A percentile compares a stretch with the other conserved stretches of the same genome.
phyloP scores from a whole-genome alignment of 1,140 invertebrate species.

The Drosophila quadrilineata region DNA sequence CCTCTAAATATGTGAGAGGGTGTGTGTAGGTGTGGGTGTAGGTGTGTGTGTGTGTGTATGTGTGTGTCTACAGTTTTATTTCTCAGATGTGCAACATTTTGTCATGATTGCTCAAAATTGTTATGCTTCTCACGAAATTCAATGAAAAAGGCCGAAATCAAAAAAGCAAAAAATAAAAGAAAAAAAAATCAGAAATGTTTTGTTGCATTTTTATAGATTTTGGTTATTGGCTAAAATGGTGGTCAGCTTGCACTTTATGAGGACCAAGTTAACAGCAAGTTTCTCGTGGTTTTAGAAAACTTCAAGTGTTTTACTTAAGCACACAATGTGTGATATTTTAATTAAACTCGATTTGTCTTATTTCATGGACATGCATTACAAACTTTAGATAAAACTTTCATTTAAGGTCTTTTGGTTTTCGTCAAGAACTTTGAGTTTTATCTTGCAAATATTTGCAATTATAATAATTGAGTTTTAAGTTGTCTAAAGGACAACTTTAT shows the following conservation, averaged over 20 bases:
- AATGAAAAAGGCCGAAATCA: slow-evolving; percentile 48
- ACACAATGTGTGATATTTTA: slow-evolving; percentile 14
- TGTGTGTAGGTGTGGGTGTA: no score
- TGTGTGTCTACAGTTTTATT: no score
- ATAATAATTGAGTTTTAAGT: slow-evolving; percentile 50
- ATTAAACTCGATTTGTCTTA: slow-evolving; percentile 35
- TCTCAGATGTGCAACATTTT: slow-evolving; percentile 41
- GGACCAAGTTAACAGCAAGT: slow-evolving; percentile 11
- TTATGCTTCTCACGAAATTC: slow-evolving; percentile 59
- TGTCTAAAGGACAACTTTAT: slow-evolving; percentile 26
- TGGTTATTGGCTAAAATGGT: background rate
- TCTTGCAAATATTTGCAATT: slow-evolving; percentile 50
- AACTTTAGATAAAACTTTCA: slow-evolving; percentile 8
- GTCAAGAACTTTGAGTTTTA: background rate
- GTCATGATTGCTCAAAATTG: slow-evolving; percentile 43
- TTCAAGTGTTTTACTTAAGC: slow-evolving; percentile 3
- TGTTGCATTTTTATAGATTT: slow-evolving; percentile 1
- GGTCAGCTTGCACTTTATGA: slow-evolving; percentile 27
- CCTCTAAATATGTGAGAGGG: no score
- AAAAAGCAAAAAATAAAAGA: background rate
- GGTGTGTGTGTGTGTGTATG: no score
- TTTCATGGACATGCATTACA: background rate
- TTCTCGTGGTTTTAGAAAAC: slow-evolving; percentile 7
- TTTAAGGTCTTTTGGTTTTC: background rate
- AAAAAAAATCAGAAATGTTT: slow-evolving; percentile 26